Conservation (phyloP, 2,888 invertebrate genomes). For the Lasioglossum lativentre region DNA sequence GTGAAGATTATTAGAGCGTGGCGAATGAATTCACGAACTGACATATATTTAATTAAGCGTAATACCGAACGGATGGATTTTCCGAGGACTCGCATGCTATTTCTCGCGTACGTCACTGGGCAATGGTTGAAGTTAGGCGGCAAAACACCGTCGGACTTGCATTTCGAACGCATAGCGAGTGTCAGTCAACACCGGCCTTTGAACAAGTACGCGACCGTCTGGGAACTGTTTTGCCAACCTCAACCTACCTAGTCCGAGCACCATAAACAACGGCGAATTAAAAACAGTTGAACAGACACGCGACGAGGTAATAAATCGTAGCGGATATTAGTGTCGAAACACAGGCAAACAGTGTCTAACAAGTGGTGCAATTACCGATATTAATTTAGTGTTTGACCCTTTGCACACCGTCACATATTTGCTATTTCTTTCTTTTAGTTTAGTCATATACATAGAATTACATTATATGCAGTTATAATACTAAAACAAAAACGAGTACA, state of each 20-base stretch:
- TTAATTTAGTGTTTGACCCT: not conserved
- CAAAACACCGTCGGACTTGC: conserved; percentile 21
- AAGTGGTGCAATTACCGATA: not conserved
- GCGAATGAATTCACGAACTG: not conserved
- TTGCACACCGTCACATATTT: not conserved
- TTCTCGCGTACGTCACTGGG: conserved; percentile 17
- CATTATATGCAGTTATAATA: not conserved
- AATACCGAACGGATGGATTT: not conserved
- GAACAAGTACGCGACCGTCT: conserved; percentile 28
- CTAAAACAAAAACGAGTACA: not conserved
- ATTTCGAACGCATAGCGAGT: conserved; percentile 26
- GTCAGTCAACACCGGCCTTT: conserved; percentile 32
- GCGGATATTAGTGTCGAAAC: not conserved
- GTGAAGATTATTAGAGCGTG: not conserved
- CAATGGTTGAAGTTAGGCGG: conserved; percentile 22
- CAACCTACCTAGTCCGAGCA: not conserved
- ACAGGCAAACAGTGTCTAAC: not conserved
- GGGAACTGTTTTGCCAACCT: conserved; percentile 1
- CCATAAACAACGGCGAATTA: not conserved
- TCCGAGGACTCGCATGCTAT: not conserved
- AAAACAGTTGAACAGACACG: not conserved
- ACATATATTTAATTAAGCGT: not conserved
- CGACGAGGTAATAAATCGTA: not conserved
- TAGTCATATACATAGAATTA: not conserved
- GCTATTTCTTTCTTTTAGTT: not conserved